Conservation (phyloP, 2,888 invertebrate species). For the Tanytarsus gracilentus region DNA sequence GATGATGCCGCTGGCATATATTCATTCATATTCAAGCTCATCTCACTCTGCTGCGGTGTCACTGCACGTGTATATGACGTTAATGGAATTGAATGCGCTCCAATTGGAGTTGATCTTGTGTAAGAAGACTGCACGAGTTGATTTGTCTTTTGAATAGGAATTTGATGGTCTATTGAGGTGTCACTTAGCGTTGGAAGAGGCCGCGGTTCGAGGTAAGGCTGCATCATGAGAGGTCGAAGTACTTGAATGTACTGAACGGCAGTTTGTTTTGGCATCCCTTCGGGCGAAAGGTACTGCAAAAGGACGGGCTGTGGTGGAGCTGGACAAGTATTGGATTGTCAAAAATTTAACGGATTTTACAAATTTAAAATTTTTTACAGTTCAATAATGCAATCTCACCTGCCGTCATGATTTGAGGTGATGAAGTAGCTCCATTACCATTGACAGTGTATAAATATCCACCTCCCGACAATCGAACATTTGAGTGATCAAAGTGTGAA, state of each 20-base stretch:
- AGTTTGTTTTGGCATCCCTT: slow-evolving; percentile 3
- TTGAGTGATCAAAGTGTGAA: too few species aligned
- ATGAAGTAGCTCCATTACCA: background rate
- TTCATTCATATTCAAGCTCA: slow-evolving; percentile 13
- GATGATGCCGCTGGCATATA: slow-evolving; percentile 16
- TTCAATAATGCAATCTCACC: background rate
- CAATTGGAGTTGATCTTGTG: background rate
- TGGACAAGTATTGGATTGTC: background rate
- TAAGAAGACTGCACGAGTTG: too few species aligned
- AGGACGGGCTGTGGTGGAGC: slow-evolving; percentile 10
- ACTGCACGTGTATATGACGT: background rate
- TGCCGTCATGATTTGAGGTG: background rate
- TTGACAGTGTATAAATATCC: slow-evolving; percentile 2
- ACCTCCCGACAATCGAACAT: slow-evolving; percentile 1
- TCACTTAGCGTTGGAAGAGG: background rate
- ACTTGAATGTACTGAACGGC: slow-evolving; percentile 18
- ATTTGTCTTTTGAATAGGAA: background rate
- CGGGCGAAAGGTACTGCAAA: slow-evolving; percentile 14
- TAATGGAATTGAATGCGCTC: background rate
- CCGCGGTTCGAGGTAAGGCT: background rate
- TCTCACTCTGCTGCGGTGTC: too few species aligned
- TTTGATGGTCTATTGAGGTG: background rate
- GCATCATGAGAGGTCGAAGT: slow-evolving; percentile 12
- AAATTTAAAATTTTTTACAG: background rate
- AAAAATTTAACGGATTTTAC: background rate